Evolutionary conservation across 2,797 vertebrate species (phyloP).

Genomic region (Merluccius polli): DNA sequence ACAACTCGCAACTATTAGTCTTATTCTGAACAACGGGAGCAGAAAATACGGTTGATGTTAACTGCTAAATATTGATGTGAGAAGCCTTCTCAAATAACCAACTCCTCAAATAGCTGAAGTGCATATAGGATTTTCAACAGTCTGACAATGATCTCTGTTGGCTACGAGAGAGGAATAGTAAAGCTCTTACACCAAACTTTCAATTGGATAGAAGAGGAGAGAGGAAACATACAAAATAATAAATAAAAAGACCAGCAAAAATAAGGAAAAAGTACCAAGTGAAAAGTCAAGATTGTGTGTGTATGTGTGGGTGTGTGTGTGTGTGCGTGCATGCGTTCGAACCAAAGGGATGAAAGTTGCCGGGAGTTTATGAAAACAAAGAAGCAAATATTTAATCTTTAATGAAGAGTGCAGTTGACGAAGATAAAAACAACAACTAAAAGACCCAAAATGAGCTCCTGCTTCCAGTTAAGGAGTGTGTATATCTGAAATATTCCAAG

Average conservation of each 20-base stretch:
- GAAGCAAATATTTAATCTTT: neutral
- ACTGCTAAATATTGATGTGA: slow-evolving; percentile 45
- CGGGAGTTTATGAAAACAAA: slow-evolving; percentile 19
- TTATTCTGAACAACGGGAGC: neutral
- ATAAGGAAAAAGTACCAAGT: slow-evolving; percentile 26
- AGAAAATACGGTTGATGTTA: neutral
- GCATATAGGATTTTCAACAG: slow-evolving; percentile 52
- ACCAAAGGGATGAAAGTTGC: slow-evolving; percentile 37
- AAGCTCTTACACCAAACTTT: slow-evolving; percentile 53
- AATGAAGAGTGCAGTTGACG: neutral
- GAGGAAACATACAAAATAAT: slow-evolving; percentile 34
- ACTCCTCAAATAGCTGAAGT: slow-evolving; percentile 49
- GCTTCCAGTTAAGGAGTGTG: neutral
- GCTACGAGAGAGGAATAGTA: slow-evolving; percentile 22
- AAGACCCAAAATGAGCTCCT: neutral
- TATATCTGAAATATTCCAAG: neutral
- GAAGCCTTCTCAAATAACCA: slow-evolving; percentile 48
- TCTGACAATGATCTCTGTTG: slow-evolving; percentile 24
- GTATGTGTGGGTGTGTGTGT: neutral
- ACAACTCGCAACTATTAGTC: neutral
- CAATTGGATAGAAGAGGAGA: slow-evolving; percentile 32
- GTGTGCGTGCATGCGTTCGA: neutral
- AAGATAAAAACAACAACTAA: neutral
- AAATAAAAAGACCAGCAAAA: slow-evolving; percentile 35
- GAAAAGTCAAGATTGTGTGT: neutral